Percentiles rank a stretch among this genome's conserved stretches.
phyloP scores from a whole-genome alignment of 2,113 vertebrate species.

The Danionella cerebrum region DNA sequence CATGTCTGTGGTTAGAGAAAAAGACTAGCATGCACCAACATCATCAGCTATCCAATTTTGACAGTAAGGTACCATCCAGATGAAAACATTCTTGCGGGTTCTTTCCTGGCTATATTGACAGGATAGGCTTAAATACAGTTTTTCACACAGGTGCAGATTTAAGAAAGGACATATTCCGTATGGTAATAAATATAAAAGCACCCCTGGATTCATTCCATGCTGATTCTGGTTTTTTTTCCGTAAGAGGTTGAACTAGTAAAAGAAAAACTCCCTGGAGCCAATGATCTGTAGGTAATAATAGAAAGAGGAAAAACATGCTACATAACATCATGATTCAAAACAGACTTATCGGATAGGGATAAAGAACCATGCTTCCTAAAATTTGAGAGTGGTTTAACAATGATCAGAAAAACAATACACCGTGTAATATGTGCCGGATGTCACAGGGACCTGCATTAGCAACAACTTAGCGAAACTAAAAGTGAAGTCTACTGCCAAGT shows the following conservation, averaged over 20 bases:
- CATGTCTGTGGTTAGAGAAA: slow-evolving; percentile 5
- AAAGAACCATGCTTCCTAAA: not conserved
- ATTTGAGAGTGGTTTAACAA: no score
- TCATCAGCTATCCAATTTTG: not conserved
- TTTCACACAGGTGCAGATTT: not conserved
- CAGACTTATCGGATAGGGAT: not conserved
- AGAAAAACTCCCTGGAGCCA: not conserved
- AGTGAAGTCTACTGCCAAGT: no score
- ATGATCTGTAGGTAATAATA: slow-evolving; percentile 1
- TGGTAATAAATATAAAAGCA: not conserved
- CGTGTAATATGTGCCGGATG: no score
- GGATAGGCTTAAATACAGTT: not conserved
- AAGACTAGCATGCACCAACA: slow-evolving; percentile 7
- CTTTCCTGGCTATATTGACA: not conserved
- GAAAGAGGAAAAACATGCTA: not conserved
- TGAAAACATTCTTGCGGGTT: not conserved
- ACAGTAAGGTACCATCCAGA: slow-evolving; percentile 5
- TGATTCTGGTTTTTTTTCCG: not conserved
- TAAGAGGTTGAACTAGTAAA: slow-evolving; percentile 1
- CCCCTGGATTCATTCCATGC: not conserved
- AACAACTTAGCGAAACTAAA: no score
- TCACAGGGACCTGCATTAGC: no score
- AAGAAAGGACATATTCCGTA: not conserved
- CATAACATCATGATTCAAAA: not conserved
- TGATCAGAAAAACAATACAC: no score